phyloP scores from a whole-genome alignment of 2,113 vertebrate species.

The Eretmochelys imbricata region DNA sequence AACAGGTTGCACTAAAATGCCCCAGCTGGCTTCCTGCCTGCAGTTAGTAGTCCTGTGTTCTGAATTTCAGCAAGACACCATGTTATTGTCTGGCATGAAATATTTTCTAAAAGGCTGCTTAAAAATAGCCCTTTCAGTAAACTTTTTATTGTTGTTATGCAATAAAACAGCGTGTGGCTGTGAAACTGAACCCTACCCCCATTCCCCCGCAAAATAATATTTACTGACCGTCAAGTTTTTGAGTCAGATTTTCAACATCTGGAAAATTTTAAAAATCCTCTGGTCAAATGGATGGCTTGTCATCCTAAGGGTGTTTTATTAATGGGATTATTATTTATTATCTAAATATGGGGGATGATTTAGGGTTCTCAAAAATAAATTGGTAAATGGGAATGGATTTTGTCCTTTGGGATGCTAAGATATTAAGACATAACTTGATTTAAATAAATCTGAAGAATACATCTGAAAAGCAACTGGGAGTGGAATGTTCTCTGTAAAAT shows the following conservation, averaged over 20 bases:
- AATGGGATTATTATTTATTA: slow-evolving; percentile 55
- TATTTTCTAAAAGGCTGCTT: background rate
- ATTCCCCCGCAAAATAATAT: background rate
- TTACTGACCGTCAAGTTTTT: slow-evolving; percentile 11
- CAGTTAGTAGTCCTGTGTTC: background rate
- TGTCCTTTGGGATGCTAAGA: background rate
- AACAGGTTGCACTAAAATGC: background rate
- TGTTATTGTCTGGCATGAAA: background rate
- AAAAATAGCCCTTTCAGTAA: background rate
- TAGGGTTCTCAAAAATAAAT: slow-evolving; percentile 35
- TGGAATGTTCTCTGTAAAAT: background rate
- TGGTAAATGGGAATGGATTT: background rate
- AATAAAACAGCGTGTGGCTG: background rate
- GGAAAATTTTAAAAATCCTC: slow-evolving; percentile 17
- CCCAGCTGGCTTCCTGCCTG: background rate
- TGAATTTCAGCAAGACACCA: background rate
- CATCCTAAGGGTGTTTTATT: background rate
- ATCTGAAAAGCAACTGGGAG: slow-evolving; percentile 20
- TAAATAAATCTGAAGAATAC: background rate
- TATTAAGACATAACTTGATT: background rate
- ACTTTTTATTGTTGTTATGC: background rate
- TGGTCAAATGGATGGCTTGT: slow-evolving; percentile 26
- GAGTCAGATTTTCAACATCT: slow-evolving; percentile 52
- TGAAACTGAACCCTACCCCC: background rate
- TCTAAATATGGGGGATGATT: background rate